Conservation (phyloP, 2,113 vertebrate species). For the Eleginops maclovinus region DNA sequence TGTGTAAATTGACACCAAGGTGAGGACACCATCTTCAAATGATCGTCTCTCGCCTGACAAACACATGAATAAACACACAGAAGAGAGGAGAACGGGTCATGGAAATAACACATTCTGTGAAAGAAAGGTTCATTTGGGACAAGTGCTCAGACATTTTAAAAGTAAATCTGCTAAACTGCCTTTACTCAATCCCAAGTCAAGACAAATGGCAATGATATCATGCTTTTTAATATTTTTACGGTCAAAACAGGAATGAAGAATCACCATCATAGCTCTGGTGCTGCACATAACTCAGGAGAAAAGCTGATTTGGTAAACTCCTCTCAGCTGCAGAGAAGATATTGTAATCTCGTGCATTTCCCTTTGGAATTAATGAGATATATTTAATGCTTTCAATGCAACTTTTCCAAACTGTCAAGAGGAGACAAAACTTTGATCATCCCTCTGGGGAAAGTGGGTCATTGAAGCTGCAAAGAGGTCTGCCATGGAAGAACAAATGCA, state of each 20-base stretch:
- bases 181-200: slow-evolving; percentile 31
- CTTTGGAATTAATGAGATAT: slow-evolving; percentile 39
- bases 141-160: background rate
- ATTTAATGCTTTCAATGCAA: slow-evolving; percentile 51
- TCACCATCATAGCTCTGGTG: slow-evolving; percentile 10
- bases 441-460: slow-evolving; percentile 51
- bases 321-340: background rate
- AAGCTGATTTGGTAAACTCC: slow-evolving; percentile 15
- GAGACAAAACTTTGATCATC: slow-evolving; percentile 51
- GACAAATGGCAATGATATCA: slow-evolving; percentile 48
- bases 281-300: background rate
- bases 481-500: slow-evolving; percentile 25
- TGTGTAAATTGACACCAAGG: slow-evolving; percentile 49
- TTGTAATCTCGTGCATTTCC: slow-evolving; percentile 37
- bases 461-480: slow-evolving; percentile 28
- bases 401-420: slow-evolving; percentile 48
- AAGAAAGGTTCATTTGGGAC: background rate
- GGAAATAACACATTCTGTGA: background rate
- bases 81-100: background rate
- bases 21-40: slow-evolving; percentile 30
- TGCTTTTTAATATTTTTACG: background rate
- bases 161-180: background rate
- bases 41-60: slow-evolving; percentile 10
- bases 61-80: slow-evolving; percentile 21
- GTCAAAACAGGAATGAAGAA: slow-evolving; percentile 2